Conservation (phyloP, 2,113 vertebrate genomes). For the Peucedramus taeniatus region DNA sequence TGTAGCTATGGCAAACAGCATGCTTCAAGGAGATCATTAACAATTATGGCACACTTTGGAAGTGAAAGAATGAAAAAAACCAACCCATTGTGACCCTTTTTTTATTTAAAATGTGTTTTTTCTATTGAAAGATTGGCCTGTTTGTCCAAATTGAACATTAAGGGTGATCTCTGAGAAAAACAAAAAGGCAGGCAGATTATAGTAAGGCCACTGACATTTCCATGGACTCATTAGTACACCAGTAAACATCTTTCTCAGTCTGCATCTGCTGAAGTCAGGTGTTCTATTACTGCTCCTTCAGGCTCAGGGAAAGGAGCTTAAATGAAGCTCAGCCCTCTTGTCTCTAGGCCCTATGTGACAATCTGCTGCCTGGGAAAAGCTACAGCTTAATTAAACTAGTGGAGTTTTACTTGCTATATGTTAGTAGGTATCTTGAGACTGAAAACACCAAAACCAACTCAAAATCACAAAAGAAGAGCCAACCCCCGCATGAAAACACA, state of each 20-base stretch:
- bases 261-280: not conserved
- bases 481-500: not conserved
- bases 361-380: not conserved
- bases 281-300: not conserved
- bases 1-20: not conserved
- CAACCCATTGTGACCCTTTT: not conserved
- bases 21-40: not conserved
- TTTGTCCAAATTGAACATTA: not conserved
- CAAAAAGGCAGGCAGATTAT: not conserved
- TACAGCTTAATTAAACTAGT: not conserved
- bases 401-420: not conserved
- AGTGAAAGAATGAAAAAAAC: not conserved
- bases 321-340: not conserved
- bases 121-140: not conserved
- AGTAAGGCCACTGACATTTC: not conserved
- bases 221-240: not conserved
- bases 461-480: not conserved
- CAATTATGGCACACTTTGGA: not conserved
- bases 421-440: not conserved
- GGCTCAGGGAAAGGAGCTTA: not conserved
- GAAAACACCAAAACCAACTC: not conserved
- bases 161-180: not conserved
- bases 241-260: rapidly evolving
- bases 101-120: not conserved
- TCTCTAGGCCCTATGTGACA: not conserved